Percentiles rank a stretch among this genome's conserved stretches.
These are phyloP conservation scores for Tiaroga cobitis DNA, from an alignment of 2,797 vertebrate genomes.

Conservation along the genomic window DNA sequence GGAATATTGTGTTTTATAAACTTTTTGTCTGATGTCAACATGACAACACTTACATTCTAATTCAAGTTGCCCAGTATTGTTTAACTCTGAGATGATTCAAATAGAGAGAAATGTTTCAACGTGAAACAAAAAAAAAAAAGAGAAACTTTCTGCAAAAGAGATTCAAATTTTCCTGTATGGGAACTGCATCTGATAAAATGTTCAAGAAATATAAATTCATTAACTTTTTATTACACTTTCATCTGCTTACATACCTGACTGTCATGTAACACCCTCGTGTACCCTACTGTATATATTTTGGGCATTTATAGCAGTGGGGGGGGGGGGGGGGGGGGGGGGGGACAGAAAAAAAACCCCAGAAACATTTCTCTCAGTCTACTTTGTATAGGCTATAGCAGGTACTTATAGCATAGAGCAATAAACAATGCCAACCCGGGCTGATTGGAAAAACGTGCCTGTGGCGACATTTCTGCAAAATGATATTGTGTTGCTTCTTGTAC, in stretches of 20 bases:
- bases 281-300: background rate
- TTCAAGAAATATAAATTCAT: background rate
- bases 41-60: background rate
- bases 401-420: background rate
- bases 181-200: background rate
- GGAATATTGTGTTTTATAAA: background rate
- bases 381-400: too few species aligned
- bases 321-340: too few species aligned
- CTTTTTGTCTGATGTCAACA: background rate
- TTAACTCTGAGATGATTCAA: background rate
- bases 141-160: background rate
- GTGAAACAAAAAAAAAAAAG: background rate
- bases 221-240: background rate
- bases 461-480: background rate
- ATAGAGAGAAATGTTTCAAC: background rate
- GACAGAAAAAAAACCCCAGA: too few species aligned
- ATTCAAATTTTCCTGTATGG: background rate
- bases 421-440: background rate
- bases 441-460: background rate
- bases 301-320: background rate
- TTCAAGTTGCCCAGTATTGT: background rate
- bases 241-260: background rate
- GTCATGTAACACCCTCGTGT: background rate
- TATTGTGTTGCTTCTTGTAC: background rate
- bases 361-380: too few species aligned